phyloP scores from a whole-genome alignment of 2,888 invertebrate species.

The Agrotis puta region DNA sequence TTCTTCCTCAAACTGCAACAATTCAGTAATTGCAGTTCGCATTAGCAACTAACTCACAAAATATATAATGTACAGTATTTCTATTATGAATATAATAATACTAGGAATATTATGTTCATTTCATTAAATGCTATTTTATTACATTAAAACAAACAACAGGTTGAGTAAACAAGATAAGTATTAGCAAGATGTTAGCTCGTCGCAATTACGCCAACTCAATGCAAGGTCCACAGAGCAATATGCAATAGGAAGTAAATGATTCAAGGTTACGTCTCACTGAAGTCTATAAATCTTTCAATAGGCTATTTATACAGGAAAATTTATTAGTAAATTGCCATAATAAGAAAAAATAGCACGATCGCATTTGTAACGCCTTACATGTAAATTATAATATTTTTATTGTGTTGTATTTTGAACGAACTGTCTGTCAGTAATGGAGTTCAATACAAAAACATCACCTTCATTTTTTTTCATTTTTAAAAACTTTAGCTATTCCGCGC shows the following conservation, averaged over 20 bases:
- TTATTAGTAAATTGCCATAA: slow-evolving; percentile 55
- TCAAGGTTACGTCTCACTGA: slow-evolving; percentile 79
- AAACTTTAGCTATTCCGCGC: slow-evolving; percentile 38
- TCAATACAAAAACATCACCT: no score
- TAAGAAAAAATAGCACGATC: slow-evolving; percentile 43
- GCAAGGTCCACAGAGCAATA: slow-evolving; percentile 84
- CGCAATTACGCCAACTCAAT: slow-evolving; percentile 79
- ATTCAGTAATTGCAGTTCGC: slow-evolving; percentile 36
- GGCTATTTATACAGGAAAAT: slow-evolving; percentile 71
- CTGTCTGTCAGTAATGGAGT: no score
- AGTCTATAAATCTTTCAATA: slow-evolving; percentile 78
- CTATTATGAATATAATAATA: slow-evolving; percentile 2
- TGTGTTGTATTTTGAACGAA: neutral
- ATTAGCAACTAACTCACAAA: slow-evolving; percentile 12
- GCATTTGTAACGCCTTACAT: slow-evolving; percentile 8
- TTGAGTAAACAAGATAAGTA: slow-evolving; percentile 73
- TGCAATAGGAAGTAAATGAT: slow-evolving; percentile 84
- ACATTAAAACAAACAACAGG: slow-evolving; percentile 60
- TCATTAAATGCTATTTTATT: slow-evolving; percentile 38
- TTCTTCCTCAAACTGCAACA: slow-evolving; percentile 79
- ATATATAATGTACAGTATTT: neutral
- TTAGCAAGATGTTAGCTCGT: slow-evolving; percentile 73
- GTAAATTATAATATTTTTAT: neutral
- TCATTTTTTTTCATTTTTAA: no score
- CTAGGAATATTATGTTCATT: slow-evolving; percentile 34